Evolutionary conservation across 1,140 invertebrate species (phyloP).

Genomic region (Leptinotarsa defecta): DNA sequence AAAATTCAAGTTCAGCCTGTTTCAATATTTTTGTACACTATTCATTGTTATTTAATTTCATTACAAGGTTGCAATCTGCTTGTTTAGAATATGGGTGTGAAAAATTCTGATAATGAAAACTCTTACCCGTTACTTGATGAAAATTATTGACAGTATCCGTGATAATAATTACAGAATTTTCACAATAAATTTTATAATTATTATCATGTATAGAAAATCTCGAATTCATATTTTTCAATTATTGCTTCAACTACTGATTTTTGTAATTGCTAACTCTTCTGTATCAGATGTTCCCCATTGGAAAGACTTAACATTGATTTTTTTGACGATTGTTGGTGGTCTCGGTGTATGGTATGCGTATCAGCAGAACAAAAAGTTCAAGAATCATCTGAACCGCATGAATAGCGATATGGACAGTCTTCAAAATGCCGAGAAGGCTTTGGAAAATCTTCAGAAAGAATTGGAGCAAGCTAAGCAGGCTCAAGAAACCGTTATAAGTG

Average conservation of each 20-base stretch:
- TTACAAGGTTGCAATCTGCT: not conserved
- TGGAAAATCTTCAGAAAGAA: constrained; percentile 83
- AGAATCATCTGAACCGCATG: constrained; percentile 84
- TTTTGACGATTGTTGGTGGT: constrained; percentile 79
- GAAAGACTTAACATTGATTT: constrained; percentile 87
- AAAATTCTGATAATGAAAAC: no score
- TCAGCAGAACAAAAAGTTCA: constrained; percentile 84
- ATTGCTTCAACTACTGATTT: no score
- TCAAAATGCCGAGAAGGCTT: constrained; percentile 83
- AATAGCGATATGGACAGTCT: constrained; percentile 91
- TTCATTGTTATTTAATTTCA: not conserved
- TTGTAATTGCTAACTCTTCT: constrained; percentile 24
- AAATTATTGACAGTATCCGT: no score
- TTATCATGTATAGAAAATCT: no score
- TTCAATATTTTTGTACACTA: no score
- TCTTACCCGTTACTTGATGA: no score
- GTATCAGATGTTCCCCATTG: constrained; percentile 72
- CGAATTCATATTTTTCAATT: no score
- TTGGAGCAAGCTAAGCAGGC: constrained; percentile 61
- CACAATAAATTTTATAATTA: not conserved
- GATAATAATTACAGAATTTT: no score
- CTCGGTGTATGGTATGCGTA: constrained; percentile 90
- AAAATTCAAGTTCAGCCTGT: no score
- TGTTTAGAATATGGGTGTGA: no score
- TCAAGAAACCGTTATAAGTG: constrained; percentile 77